Percentiles rank a stretch among this genome's conserved stretches.
Evolutionary conservation across 1,140 invertebrate species (phyloP).

Genomic region (Adelges cooleyi): DNA sequence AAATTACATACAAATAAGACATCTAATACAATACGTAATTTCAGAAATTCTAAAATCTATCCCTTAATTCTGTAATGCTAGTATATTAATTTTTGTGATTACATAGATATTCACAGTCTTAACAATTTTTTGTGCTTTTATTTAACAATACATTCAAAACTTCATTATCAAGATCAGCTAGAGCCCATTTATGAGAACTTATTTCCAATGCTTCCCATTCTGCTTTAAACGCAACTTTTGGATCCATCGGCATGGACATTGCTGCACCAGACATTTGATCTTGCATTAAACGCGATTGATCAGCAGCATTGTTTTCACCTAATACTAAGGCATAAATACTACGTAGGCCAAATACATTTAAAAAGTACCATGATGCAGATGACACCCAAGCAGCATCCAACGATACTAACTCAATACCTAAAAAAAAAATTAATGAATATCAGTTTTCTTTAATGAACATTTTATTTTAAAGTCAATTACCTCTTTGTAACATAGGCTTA

Average conservation of each 20-base stretch:
- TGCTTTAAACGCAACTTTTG: conserved; percentile 96
- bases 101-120: too few species aligned
- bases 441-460: not conserved
- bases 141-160: conserved; percentile 14
- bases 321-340: conserved; percentile 96
- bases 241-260: conserved; percentile 93
- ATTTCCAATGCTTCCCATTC: conserved; percentile 99
- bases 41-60: too few species aligned
- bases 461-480: conserved; percentile 39
- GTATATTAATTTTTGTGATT: too few species aligned
- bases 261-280: conserved; percentile 96
- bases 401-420: conserved; percentile 72
- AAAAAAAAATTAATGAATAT: not conserved
- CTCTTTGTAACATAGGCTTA: conserved; percentile 98
- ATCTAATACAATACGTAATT: too few species aligned
- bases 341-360: conserved; percentile 96
- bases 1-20: too few species aligned
- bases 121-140: conserved; percentile 17
- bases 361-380: conserved; percentile 98
- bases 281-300: conserved; percentile 91
- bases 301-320: conserved; percentile 97
- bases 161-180: conserved; percentile 40
- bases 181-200: conserved; percentile 79
- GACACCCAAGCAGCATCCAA: conserved; percentile 99
- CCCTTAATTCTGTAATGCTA: too few species aligned